phyloP scores from a whole-genome alignment of 2,888 invertebrate species.

The Melitaea athalia region DNA sequence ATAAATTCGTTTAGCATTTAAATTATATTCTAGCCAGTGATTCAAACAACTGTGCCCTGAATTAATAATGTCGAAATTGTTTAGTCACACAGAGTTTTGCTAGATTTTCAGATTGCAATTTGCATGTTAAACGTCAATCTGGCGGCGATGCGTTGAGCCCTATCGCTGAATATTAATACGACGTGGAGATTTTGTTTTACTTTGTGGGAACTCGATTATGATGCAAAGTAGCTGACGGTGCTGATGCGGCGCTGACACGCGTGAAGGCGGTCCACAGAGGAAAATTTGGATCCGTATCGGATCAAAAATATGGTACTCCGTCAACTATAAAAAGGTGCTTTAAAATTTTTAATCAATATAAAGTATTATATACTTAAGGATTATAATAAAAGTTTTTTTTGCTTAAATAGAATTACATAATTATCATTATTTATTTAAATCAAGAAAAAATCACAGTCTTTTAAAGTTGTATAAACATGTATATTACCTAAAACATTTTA shows the following conservation, averaged over 20 bases:
- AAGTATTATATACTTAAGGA: too few species aligned
- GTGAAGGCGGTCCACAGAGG: conserved; percentile 35
- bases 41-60: conserved; percentile 76
- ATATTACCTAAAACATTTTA: too few species aligned
- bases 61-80: conserved; percentile 79
- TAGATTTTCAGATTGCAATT: conserved; percentile 81
- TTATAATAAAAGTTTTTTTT: too few species aligned
- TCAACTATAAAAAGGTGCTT: too few species aligned
- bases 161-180: conserved; percentile 81
- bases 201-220: conserved; percentile 80
- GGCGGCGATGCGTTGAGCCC: conserved; percentile 76
- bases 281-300: too few species aligned
- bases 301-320: too few species aligned
- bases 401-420: too few species aligned
- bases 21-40: conserved; percentile 76
- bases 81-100: conserved; percentile 77
- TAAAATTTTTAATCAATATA: too few species aligned
- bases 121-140: conserved; percentile 82
- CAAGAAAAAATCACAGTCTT: too few species aligned
- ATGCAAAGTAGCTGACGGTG: conserved; percentile 74
- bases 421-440: too few species aligned
- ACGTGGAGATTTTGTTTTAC: conserved; percentile 80
- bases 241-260: conserved; percentile 43
- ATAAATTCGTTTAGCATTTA: conserved; percentile 79
- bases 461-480: too few species aligned